phyloP scores from a whole-genome alignment of 2,113 vertebrate genomes.

The Hippocampus barbouri region DNA sequence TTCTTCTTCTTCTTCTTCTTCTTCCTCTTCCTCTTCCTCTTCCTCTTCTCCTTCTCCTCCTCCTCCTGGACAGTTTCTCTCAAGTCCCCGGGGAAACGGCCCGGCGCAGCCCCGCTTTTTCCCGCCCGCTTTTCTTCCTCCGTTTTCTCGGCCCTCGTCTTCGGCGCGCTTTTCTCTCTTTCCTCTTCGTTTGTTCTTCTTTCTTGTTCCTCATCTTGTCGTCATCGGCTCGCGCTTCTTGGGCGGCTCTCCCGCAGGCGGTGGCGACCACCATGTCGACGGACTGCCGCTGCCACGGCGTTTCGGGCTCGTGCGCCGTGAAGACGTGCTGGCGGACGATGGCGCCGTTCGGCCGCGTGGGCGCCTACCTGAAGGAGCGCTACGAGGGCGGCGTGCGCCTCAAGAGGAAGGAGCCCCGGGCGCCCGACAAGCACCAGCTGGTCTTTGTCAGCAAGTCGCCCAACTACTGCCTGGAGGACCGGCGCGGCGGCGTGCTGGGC shows the following conservation, averaged over 20 bases:
- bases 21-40: not conserved
- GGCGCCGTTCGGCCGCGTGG: slow-evolving; percentile 87
- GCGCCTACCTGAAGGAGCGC: slow-evolving; percentile 85
- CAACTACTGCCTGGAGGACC: slow-evolving; percentile 91
- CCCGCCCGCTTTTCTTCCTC: not conserved
- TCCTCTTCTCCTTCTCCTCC: no score
- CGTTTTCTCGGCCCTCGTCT: not conserved
- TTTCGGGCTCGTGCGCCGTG: slow-evolving; percentile 96
- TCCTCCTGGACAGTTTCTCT: no score
- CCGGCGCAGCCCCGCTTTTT: not conserved
- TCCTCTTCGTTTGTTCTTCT: not conserved
- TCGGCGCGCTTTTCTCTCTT: not conserved
- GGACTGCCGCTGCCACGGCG: slow-evolving; percentile 93
- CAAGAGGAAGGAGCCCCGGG: slow-evolving; percentile 66
- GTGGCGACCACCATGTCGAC: slow-evolving; percentile 86
- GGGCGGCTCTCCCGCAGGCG: slow-evolving; percentile 67
- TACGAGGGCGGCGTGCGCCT: slow-evolving; percentile 90
- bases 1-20: not conserved
- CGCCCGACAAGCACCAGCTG: slow-evolving; percentile 78
- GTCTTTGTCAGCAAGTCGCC: slow-evolving; percentile 89
- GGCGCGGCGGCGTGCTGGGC: slow-evolving; percentile 79
- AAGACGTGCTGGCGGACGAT: slow-evolving; percentile 96
- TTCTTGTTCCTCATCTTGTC: not conserved
- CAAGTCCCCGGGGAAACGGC: no score
- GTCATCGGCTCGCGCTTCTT: not conserved